These are phyloP conservation scores for Noctua pronuba DNA, from an alignment of 2,888 invertebrate genomes.

Conservation along the genomic window DNA sequence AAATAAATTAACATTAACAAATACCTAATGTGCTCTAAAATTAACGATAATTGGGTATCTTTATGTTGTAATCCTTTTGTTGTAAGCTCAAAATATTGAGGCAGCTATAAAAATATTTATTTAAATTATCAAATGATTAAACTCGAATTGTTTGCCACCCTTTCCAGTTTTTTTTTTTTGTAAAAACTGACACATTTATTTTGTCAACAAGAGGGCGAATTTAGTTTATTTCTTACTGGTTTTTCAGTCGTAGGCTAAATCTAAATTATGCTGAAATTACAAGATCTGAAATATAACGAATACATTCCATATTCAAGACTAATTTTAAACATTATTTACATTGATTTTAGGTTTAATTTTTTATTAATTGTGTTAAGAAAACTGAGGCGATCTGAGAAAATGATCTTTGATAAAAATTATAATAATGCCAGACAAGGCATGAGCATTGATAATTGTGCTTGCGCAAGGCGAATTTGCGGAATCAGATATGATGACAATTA, in stretches of 20 bases:
- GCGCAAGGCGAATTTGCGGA: not conserved
- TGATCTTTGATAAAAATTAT: not conserved
- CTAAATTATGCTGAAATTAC: not conserved
- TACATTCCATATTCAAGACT: slow-evolving; percentile 55
- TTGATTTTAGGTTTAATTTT: slow-evolving; percentile 7
- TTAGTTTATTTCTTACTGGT: not conserved
- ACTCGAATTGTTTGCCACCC: not conserved
- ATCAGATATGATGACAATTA: not conserved
- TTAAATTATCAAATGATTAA: not conserved
- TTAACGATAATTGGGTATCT: not conserved
- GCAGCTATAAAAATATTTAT: slow-evolving; percentile 4
- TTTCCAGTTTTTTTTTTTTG: slow-evolving; percentile 17
- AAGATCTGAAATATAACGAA: slow-evolving; percentile 48
- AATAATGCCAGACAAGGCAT: not conserved
- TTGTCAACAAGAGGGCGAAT: not conserved
- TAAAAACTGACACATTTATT: not conserved
- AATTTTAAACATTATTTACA: slow-evolving; percentile 23
- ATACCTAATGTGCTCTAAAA: not conserved
- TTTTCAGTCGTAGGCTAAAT: not conserved
- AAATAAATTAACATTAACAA: not conserved
- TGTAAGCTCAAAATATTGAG: slow-evolving; percentile 11
- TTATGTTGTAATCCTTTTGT: slow-evolving; percentile 17
- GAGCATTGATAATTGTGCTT: not conserved
- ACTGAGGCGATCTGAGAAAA: slow-evolving; percentile 29
- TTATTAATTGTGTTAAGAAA: too few species aligned